Evolutionary conservation across 2,797 vertebrate species (phyloP).

Genomic region (Petrocephalus schoutedeni): DNA sequence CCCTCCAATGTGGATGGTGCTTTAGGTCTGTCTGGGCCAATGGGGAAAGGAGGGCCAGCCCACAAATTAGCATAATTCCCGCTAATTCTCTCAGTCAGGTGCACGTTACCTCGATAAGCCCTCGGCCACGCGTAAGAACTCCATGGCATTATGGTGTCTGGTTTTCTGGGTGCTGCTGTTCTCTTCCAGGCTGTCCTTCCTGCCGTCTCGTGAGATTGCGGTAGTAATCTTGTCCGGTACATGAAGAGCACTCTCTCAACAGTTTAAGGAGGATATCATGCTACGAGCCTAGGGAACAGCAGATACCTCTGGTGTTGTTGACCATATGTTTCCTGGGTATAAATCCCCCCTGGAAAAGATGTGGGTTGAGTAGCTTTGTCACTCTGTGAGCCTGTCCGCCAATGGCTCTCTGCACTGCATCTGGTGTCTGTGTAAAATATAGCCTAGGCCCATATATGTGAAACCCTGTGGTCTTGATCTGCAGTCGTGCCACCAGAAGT

Average conservation of each 20-base stretch:
- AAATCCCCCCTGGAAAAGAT: conserved; percentile 5
- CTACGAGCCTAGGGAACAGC: conserved; percentile 41
- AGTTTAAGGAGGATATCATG: conserved; percentile 69
- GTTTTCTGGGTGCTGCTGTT: conserved; percentile 11
- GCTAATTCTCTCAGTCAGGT: background rate
- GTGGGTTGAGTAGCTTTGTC: background rate
- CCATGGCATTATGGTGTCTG: background rate
- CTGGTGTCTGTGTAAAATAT: background rate
- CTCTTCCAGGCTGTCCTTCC: background rate
- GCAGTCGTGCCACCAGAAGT: background rate
- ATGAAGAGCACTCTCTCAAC: conserved; percentile 59
- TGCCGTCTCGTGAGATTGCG: conserved; percentile 54
- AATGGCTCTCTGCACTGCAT: background rate
- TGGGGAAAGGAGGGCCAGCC: background rate
- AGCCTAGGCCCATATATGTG: background rate
- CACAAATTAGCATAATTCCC: background rate
- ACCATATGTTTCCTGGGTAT: conserved; percentile 59
- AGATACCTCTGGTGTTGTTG: conserved; percentile 39
- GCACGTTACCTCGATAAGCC: background rate
- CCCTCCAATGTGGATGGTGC: background rate
- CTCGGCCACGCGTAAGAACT: background rate
- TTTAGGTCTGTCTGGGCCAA: background rate
- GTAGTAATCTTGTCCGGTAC: conserved; percentile 58
- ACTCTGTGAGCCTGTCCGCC: background rate
- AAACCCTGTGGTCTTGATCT: background rate